Evolutionary conservation across 2,888 invertebrate genomes (phyloP).

Genomic region (Zeuzera pyrina): DNA sequence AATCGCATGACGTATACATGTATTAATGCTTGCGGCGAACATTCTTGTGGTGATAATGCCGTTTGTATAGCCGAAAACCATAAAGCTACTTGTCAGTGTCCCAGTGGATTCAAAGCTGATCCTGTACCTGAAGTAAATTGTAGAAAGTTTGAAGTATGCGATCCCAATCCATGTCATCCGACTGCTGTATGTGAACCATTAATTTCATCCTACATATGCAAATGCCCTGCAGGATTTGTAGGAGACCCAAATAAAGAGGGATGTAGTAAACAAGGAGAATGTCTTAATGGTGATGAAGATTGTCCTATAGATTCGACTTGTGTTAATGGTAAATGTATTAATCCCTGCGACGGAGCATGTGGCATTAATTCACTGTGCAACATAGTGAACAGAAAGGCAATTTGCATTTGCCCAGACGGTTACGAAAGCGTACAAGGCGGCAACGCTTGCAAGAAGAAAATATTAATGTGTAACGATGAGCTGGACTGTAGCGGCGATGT

Average conservation of each 20-base stretch:
- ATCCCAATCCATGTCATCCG: conserved; percentile 85
- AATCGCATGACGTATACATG: conserved; percentile 88
- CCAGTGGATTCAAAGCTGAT: conserved; percentile 85
- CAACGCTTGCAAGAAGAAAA: conserved; percentile 80
- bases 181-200: conserved; percentile 84
- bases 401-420: conserved; percentile 84
- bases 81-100: conserved; percentile 87
- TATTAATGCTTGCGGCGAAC: conserved; percentile 84
- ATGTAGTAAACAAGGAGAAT: conserved; percentile 85
- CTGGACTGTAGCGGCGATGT: conserved; percentile 84
- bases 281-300: conserved; percentile 79
- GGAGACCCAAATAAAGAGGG: conserved; percentile 84
- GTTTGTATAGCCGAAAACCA: conserved; percentile 91
- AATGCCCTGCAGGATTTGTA: conserved; percentile 82
- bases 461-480: conserved; percentile 78
- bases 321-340: conserved; percentile 79
- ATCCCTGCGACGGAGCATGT: conserved; percentile 88
- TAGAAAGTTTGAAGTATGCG: conserved; percentile 79
- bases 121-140: conserved; percentile 90
- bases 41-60: conserved; percentile 89
- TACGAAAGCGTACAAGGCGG: conserved; percentile 77
- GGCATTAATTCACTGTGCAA: conserved; percentile 87
- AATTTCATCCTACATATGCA: conserved; percentile 80
- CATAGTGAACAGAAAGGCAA: conserved; percentile 81
- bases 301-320: conserved; percentile 85